Base-by-base conservation (phyloP, 2,888 invertebrate species). In the Brassicogethes aeneus region DNA sequence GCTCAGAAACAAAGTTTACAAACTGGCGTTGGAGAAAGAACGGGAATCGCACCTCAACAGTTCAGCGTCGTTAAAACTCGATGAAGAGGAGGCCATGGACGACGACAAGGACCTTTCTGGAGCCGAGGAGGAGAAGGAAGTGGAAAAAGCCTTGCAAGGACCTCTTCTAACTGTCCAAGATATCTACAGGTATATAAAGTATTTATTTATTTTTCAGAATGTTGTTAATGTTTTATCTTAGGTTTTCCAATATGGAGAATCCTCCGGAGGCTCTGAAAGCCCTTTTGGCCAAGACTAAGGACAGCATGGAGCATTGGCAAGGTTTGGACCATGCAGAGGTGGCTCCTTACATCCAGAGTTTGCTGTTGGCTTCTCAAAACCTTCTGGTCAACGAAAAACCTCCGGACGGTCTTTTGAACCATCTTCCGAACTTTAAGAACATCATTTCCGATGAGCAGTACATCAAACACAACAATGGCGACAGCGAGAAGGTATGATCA, bases 1-100 rank as follows among this genome's bases (percentile, higher is more conserved):
- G 16, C 79, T 97, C 37, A 80, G 96, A 47, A 97, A 95, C 74
- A 97, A 97, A 72, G 91, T 89, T 63, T 85, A 86, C 75, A 90
- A 90, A 68, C 73, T 87, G 60, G 76, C 80, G 41, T 71, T 82
- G 69, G 86, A 86, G 56, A 74, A 78, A 37, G 79, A 79, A 60
- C 75, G 80, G 53, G 83, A 84, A 60, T 77, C 74, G 66, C 66
- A 82, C 72, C 62, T 75, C 43, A 65, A 56, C 51, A 62, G 58
- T 43, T 56, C 61, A 40, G 56, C 61, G 34, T 56, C 59, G 34
- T 52, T 56, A 52, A 65, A 57, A 52, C 51, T 66, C 23, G 70
- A 73, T 41, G 71, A 71, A 44, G 73, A 73, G 39, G 73, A 74
- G 48, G 71, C 69, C 36, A 72, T 74, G 64, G 74, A 73, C 54